Conservation (phyloP, 2,113 vertebrate species). For the Tupaia chinensis region DNA sequence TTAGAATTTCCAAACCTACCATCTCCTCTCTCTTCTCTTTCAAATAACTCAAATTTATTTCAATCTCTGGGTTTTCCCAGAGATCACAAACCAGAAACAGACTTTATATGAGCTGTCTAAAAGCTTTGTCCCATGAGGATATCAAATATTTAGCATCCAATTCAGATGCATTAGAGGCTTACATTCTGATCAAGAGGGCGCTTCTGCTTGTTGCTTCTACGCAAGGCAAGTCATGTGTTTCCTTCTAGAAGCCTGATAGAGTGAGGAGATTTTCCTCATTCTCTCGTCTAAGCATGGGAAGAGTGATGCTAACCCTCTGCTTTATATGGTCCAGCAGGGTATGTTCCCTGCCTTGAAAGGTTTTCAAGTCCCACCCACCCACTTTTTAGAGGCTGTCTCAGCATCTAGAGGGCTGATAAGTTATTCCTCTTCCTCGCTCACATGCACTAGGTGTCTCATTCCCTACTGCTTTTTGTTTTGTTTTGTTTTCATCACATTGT, state of each 20-base stretch:
- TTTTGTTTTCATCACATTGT: not conserved
- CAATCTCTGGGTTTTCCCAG: not conserved
- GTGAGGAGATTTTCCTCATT: not conserved
- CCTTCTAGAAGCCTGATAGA: not conserved
- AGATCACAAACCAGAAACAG: not conserved
- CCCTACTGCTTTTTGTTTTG: not conserved
- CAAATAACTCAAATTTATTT: not conserved
- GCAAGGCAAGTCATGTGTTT: not conserved
- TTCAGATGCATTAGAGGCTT: fast-evolving
- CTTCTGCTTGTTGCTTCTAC: not conserved
- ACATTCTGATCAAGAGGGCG: not conserved
- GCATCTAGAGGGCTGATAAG: not conserved
- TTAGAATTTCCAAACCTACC: not conserved
- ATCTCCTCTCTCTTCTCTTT: not conserved
- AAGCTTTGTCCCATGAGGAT: not conserved
- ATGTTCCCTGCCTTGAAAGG: not conserved
- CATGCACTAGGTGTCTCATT: not conserved
- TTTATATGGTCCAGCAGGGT: not conserved
- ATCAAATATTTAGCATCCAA: not conserved
- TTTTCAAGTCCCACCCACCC: not conserved
- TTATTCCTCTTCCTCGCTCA: not conserved
- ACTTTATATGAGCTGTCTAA: not conserved
- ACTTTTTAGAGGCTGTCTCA: not conserved
- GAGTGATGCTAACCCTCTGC: too few species aligned
- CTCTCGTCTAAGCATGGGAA: not conserved